Evolutionary conservation across 2,797 vertebrate species (phyloP).

Genomic region (Botia kubotai): DNA sequence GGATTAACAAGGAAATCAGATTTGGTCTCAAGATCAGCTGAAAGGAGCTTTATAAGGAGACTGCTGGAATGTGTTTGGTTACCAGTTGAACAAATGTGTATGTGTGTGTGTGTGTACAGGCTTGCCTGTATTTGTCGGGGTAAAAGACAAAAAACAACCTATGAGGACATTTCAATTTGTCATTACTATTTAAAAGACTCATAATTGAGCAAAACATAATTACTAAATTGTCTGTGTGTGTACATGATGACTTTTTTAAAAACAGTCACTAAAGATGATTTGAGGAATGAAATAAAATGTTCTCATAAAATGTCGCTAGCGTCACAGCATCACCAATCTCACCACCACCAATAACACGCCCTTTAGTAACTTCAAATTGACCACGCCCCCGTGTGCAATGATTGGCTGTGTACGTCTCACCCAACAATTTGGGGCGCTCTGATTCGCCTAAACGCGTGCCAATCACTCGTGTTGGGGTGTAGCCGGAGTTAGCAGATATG

Average conservation of each 20-base stretch:
- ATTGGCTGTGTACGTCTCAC: slow-evolving; percentile 40
- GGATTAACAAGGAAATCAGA: slow-evolving; percentile 76
- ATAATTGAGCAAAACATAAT: no score
- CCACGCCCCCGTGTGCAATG: slow-evolving; percentile 20
- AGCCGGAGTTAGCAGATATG: not conserved
- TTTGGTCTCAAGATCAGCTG: slow-evolving; percentile 72
- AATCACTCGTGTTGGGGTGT: slow-evolving; percentile 19
- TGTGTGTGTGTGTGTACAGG: slow-evolving; percentile 22
- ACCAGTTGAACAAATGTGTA: slow-evolving; percentile 26
- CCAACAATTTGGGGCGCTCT: slow-evolving; percentile 7
- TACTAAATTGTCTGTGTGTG: no score
- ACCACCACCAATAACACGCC: slow-evolving; percentile 15
- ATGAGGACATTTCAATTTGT: no score
- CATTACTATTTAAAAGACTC: no score
- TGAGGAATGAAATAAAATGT: not conserved
- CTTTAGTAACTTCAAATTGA: slow-evolving; percentile 14
- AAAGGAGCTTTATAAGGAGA: slow-evolving; percentile 75
- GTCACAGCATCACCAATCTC: not conserved
- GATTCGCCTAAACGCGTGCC: slow-evolving; percentile 25
- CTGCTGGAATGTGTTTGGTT: slow-evolving; percentile 68
- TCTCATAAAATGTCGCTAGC: not conserved
- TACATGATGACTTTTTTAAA: no score
- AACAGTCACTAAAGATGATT: not conserved
- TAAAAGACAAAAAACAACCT: no score
- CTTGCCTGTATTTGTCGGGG: not conserved